phyloP scores from a whole-genome alignment of 2,888 invertebrate genomes.

The Steinernema scapterisci region DNA sequence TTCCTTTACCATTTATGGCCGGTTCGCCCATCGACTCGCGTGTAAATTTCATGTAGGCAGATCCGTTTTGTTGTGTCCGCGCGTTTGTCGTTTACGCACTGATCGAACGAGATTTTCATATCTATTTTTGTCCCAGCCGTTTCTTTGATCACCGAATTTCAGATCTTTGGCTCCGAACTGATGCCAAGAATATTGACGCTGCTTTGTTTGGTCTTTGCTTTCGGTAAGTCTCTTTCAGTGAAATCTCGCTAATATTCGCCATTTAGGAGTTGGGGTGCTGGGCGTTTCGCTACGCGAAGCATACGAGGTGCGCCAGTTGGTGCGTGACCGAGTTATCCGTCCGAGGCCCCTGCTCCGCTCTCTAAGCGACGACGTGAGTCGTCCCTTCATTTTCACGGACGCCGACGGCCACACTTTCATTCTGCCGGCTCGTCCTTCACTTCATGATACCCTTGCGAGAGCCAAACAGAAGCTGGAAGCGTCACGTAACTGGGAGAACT shows the following conservation, averaged over 20 bases:
- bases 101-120: not conserved
- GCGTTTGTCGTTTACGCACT: not conserved
- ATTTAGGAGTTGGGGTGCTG: not conserved
- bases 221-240: not conserved
- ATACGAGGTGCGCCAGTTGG: slow-evolving; percentile 24
- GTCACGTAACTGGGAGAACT: slow-evolving; percentile 19
- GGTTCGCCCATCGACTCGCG: slow-evolving; percentile 1
- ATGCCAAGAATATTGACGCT: not conserved
- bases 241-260: not conserved
- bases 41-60: not conserved
- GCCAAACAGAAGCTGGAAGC: slow-evolving; percentile 18
- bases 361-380: slow-evolving; percentile 23
- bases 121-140: not conserved
- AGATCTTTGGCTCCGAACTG: not conserved
- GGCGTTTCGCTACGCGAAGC: slow-evolving; percentile 22
- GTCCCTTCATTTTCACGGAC: slow-evolving; percentile 23
- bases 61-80: not conserved
- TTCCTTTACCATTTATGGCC: slow-evolving; percentile 1
- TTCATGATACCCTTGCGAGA: not conserved
- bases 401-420: slow-evolving; percentile 3
- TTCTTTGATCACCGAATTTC: not conserved
- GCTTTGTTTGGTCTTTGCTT: not conserved
- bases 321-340: slow-evolving; percentile 4
- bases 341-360: slow-evolving; percentile 26
- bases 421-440: slow-evolving; percentile 12